Percentiles rank a stretch among this genome's conserved stretches.
Conservation (phyloP, 1,140 invertebrate species). For the Drosophila seguyi region DNA sequence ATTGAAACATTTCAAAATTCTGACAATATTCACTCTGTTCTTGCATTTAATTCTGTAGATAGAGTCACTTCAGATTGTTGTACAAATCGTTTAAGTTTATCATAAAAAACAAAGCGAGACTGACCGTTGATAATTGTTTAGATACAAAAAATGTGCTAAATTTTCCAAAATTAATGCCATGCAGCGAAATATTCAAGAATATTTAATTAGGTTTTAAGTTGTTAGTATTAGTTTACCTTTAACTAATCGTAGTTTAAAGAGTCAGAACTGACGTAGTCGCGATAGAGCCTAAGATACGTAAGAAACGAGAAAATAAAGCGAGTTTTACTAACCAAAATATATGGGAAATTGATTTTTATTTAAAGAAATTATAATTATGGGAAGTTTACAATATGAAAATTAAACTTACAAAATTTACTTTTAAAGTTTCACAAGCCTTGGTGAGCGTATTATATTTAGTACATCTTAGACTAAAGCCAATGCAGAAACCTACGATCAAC, state of each 20-base stretch:
- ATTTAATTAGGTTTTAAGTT: constrained; percentile 16
- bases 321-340: constrained; percentile 48
- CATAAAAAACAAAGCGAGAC: constrained; percentile 26
- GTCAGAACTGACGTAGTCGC: constrained; percentile 33
- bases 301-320: constrained; percentile 25
- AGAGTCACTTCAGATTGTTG: constrained; percentile 17
- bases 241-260: constrained; percentile 22
- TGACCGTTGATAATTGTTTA: constrained; percentile 45
- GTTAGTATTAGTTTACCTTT: not conserved
- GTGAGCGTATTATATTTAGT: not conserved
- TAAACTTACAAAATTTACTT: not conserved
- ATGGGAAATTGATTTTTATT: not conserved
- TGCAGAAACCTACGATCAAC: not conserved
- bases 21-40: not conserved
- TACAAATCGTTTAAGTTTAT: constrained; percentile 29
- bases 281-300: constrained; percentile 17
- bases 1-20: constrained; percentile 6
- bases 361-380: not conserved
- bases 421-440: not conserved
- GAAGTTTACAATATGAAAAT: not conserved
- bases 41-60: constrained; percentile 20
- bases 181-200: constrained; percentile 13
- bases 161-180: constrained; percentile 47
- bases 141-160: constrained; percentile 28
- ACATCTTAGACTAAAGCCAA: not conserved